Percentiles rank a stretch among this genome's conserved stretches.
Evolutionary conservation across 2,113 vertebrate genomes (phyloP).

Genomic region (Platysteira castanea): DNA sequence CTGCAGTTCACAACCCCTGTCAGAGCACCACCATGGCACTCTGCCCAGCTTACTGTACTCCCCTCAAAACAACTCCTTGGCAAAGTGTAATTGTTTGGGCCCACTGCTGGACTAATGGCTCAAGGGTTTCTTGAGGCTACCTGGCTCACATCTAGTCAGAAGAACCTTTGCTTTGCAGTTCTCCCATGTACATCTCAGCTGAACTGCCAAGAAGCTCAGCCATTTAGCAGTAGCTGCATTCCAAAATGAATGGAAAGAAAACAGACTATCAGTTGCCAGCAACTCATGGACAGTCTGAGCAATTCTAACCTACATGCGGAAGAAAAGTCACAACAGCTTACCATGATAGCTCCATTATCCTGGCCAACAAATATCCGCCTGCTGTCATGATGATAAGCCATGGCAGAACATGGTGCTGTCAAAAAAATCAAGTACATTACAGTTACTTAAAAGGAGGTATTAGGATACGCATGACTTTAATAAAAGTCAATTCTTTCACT

Average conservation of each 20-base stretch:
- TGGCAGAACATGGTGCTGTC: constrained; percentile 88
- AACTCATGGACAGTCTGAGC: neutral
- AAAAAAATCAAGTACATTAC: neutral
- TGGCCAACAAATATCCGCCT: constrained; percentile 94
- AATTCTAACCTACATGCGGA: neutral
- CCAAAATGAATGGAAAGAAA: neutral
- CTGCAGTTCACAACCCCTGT: neutral
- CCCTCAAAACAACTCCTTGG: neutral
- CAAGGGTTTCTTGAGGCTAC: neutral
- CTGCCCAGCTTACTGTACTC: neutral
- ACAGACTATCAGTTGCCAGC: neutral
- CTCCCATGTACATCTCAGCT: neutral
- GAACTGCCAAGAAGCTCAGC: neutral
- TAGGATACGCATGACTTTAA: neutral
- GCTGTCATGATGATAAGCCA: constrained; percentile 96
- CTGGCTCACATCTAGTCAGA: neutral
- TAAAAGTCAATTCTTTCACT: neutral
- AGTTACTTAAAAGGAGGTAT: neutral
- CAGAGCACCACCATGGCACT: neutral
- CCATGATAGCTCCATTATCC: constrained; percentile 94
- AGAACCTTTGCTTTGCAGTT: neutral
- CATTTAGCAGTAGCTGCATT: neutral
- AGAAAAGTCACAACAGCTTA: constrained; percentile 66
- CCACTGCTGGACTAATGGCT: neutral
- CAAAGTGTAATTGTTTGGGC: neutral